A percentile compares a stretch with the other conserved stretches of the same genome.
These are phyloP conservation scores for Todus mexicanus DNA, from an alignment of 2,797 vertebrate genomes.

Conservation along the genomic window DNA sequence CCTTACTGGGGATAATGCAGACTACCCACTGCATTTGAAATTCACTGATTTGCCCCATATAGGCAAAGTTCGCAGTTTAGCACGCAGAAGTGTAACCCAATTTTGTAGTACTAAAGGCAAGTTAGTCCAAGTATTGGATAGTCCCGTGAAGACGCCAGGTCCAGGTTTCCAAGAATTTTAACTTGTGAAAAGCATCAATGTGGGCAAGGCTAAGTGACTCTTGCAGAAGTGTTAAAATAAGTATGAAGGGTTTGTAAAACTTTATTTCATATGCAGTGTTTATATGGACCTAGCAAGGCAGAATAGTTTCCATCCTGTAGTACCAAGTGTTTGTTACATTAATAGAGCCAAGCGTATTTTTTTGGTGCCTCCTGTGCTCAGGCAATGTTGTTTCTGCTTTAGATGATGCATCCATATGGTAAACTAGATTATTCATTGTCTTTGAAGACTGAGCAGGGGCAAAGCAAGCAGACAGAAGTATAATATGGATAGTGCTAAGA, in stretches of 20 bases:
- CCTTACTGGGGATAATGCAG: neutral
- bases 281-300: neutral
- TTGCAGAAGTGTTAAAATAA: neutral
- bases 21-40: neutral
- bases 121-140: neutral
- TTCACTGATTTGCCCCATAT: neutral
- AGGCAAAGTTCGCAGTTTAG: neutral
- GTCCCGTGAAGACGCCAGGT: fast-evolving
- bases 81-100: fast-evolving
- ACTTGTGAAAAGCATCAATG: neutral
- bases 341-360: neutral
- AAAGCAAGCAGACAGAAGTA: neutral
- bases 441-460: neutral
- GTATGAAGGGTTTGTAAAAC: neutral
- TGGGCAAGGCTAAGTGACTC: neutral
- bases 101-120: neutral
- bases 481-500: neutral
- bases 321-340: neutral
- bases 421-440: neutral
- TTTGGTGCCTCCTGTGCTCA: neutral
- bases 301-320: neutral
- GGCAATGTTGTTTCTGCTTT: neutral
- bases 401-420: neutral
- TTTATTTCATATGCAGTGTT: neutral
- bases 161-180: neutral